A percentile compares a stretch with the other conserved stretches of the same genome.
Evolutionary conservation across 2,888 invertebrate genomes (phyloP).

Genomic region (Polymixis lichenea): DNA sequence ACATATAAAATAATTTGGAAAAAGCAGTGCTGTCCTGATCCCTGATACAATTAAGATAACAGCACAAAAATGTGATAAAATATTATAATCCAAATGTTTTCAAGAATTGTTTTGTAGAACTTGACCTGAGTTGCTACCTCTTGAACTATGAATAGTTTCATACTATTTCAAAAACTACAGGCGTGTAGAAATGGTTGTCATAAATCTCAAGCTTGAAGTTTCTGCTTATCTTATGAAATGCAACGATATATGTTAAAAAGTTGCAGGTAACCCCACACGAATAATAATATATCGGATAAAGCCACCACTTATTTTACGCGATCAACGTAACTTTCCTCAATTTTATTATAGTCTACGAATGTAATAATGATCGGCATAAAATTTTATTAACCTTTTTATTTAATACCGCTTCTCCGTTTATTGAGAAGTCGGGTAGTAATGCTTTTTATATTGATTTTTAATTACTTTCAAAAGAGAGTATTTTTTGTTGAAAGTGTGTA

Average conservation of each 20-base stretch:
- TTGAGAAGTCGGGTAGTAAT: slow-evolving; percentile 47
- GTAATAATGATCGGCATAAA: slow-evolving; percentile 45
- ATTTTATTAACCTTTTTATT: slow-evolving; percentile 53
- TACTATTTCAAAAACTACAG: slow-evolving; percentile 56
- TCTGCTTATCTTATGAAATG: slow-evolving; percentile 62
- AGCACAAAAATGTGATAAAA: no score
- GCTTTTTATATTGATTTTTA: slow-evolving; percentile 61
- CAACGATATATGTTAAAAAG: slow-evolving; percentile 62
- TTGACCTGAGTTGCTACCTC: slow-evolving; percentile 8
- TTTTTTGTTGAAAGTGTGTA: slow-evolving; percentile 37
- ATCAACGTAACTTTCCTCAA: slow-evolving; percentile 14
- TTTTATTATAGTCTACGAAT: slow-evolving; percentile 43
- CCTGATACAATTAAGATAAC: not conserved
- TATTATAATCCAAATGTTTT: not conserved
- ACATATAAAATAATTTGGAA: not conserved
- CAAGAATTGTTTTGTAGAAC: not conserved
- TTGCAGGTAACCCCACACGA: slow-evolving; percentile 54
- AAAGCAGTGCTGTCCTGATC: not conserved
- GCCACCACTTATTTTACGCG: slow-evolving; percentile 33
- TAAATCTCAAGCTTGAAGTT: slow-evolving; percentile 54
- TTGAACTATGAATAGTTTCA: slow-evolving; percentile 43
- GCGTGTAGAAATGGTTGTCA: slow-evolving; percentile 56
- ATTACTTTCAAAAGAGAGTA: slow-evolving; percentile 42
- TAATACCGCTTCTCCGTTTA: slow-evolving; percentile 45
- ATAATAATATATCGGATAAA: slow-evolving; percentile 57